These are phyloP conservation scores for Catagonus wagneri DNA, from an alignment of 2,113 vertebrate species.

Conservation along the genomic window DNA sequence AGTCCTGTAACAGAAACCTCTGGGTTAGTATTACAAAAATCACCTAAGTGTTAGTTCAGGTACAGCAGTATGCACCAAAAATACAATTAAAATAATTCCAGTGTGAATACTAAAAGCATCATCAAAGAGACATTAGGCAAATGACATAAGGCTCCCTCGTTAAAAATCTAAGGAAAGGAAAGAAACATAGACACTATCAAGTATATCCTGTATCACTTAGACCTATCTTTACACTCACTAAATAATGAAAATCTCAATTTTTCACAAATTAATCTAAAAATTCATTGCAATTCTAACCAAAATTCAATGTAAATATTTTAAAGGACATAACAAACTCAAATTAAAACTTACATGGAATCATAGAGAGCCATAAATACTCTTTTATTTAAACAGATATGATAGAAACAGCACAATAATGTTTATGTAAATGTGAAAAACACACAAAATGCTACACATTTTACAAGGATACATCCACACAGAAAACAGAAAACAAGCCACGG, in stretches of 20 bases:
- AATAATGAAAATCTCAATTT: neutral
- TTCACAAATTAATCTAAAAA: constrained; percentile 8
- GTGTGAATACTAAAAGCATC: neutral
- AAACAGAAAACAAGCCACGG: neutral
- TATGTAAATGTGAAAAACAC: neutral
- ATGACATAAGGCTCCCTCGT: neutral
- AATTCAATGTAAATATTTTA: neutral
- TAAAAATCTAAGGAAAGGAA: neutral
- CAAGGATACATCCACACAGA: neutral
- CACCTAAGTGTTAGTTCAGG: neutral
- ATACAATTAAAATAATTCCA: neutral
- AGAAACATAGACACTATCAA: neutral
- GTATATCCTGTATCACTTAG: neutral
- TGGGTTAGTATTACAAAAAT: neutral
- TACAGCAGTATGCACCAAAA: neutral
- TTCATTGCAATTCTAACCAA: neutral
- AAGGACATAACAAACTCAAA: neutral
- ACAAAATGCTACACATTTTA: neutral
- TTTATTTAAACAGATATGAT: neutral
- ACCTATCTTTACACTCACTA: neutral
- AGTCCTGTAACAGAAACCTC: neutral
- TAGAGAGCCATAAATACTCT: neutral
- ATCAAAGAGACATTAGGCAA: constrained; percentile 20
- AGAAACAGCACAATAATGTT: neutral
- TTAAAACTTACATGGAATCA: constrained; percentile 13